phyloP scores from a whole-genome alignment of 2,888 invertebrate species.

The Psococerastis gibbosa region DNA sequence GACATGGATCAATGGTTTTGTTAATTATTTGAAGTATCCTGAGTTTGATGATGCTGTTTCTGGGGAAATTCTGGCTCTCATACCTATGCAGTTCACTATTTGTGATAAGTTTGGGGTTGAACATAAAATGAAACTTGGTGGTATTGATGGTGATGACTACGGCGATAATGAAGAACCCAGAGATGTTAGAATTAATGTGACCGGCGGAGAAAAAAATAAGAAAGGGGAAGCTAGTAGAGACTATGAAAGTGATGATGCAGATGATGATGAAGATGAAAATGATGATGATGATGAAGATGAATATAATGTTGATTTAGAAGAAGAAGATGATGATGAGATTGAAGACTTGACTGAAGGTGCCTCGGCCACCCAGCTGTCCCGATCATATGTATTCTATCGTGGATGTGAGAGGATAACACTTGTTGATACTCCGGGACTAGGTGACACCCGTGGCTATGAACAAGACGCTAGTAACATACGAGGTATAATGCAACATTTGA shows the following conservation, averaged over 20 bases:
- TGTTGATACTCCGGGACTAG: neutral
- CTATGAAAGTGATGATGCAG: no score
- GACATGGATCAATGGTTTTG: neutral
- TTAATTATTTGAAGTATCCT: neutral
- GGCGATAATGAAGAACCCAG: neutral
- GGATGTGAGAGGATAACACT: neutral
- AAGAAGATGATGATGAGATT: no score
- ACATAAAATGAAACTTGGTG: no score
- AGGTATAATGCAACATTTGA: neutral
- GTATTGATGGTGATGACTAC: no score
- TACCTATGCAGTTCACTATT: neutral
- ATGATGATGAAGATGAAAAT: no score
- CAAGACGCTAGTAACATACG: neutral
- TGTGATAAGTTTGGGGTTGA: no score
- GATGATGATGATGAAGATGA: no score
- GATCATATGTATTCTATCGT: no score
- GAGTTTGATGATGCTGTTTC: neutral
- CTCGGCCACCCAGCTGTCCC: neutral
- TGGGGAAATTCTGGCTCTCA: neutral
- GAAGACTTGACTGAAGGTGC: neutral
- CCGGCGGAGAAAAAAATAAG: neutral
- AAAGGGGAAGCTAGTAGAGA: no score
- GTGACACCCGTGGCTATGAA: neutral
- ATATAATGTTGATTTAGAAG: no score
- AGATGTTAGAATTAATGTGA: neutral